phyloP scores from a whole-genome alignment of 2,113 vertebrate species.

The Gadus chalcogrammus region DNA sequence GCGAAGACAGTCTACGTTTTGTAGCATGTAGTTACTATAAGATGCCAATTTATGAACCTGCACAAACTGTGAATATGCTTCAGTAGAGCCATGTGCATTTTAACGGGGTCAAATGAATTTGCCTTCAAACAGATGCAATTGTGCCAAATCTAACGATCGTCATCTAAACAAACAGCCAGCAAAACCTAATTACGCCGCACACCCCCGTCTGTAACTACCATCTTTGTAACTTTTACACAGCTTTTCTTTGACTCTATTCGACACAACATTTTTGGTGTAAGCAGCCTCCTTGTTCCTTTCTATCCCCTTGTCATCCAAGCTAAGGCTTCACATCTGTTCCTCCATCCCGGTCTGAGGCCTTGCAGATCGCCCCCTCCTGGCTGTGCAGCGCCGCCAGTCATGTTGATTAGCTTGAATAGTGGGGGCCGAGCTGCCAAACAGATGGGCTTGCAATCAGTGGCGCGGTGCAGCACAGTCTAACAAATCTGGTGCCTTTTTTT shows the following conservation, averaged over 20 bases:
- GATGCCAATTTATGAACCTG: conserved; percentile 22
- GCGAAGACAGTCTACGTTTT: too few relatives aligned
- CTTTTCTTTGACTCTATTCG: too few relatives aligned
- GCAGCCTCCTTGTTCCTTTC: conserved; percentile 4
- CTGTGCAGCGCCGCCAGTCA: conserved; percentile 13
- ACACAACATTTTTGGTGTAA: background rate
- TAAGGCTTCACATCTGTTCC: background rate
- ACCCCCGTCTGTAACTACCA: too few relatives aligned
- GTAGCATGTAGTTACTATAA: too few relatives aligned
- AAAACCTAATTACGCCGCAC: conserved; percentile 28
- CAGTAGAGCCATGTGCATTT: conserved; percentile 34
- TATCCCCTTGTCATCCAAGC: conserved; percentile 1
- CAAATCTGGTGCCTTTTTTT: conserved; percentile 58
- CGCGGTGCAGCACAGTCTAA: conserved; percentile 58
- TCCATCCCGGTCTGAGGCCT: conserved; percentile 22
- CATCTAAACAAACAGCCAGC: conserved; percentile 32
- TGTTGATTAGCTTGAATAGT: conserved; percentile 56
- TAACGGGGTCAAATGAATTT: conserved; percentile 38
- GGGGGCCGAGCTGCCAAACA: conserved; percentile 49
- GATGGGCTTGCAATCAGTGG: conserved; percentile 66
- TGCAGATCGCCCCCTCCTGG: conserved; percentile 27
- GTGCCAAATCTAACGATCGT: conserved; percentile 35
- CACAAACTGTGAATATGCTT: conserved; percentile 7
- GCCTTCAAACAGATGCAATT: conserved; percentile 40
- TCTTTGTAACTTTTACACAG: too few relatives aligned